Base-by-base conservation (phyloP, 2,888 invertebrate genomes). In the Sminthurinus aureus region DNA sequence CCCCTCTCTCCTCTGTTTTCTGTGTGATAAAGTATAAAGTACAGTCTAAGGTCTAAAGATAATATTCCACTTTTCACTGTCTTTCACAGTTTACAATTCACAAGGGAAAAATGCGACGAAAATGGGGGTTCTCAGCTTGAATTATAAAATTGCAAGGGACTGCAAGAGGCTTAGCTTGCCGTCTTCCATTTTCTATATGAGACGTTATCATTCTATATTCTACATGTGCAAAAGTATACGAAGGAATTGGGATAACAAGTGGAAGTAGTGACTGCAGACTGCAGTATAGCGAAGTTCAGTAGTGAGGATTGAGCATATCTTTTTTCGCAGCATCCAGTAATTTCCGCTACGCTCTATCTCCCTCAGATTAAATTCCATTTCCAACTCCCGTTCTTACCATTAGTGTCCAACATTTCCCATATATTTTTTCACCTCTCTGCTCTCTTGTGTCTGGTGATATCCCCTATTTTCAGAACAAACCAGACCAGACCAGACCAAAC, bases 281-380 rank as follows among this genome's bases (percentile, higher is more conserved):
- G 3, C 9, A 18, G 13, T 64, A 38, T 38, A 38, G 38, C 6
- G 38, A 38, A 38, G n/a, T n/a, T n/a, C n/a, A n/a, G n/a, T 38
- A 38, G 38, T 38, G 38, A 38, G 38, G 3, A 38, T 1, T 38
- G 38, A 38, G 38, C 38, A 38, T 38, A 38, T 38, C 38, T 38
- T 38, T 18, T 11, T 50, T 24, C 11, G 11, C 74, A 74, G 74
- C 26, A 74, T 74, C 69, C 80, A 80, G 73, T 74, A 71, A 81
- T 81, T 81, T 81, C 80, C 80, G 80, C 73, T 81, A 52, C 73
- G 80, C 80, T 81, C 80, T 81, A 81, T 81, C 80, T 81, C 80
- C 80, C 73, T 20, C 24, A 73, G 74, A 81, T 81, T 81, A 81
- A 81, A 81, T 81, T 81, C 80, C 80, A 52, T 80, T 71, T 80